These are phyloP conservation scores for Heliconius cydno DNA, from an alignment of 2,888 invertebrate genomes.

Conservation along the genomic window DNA sequence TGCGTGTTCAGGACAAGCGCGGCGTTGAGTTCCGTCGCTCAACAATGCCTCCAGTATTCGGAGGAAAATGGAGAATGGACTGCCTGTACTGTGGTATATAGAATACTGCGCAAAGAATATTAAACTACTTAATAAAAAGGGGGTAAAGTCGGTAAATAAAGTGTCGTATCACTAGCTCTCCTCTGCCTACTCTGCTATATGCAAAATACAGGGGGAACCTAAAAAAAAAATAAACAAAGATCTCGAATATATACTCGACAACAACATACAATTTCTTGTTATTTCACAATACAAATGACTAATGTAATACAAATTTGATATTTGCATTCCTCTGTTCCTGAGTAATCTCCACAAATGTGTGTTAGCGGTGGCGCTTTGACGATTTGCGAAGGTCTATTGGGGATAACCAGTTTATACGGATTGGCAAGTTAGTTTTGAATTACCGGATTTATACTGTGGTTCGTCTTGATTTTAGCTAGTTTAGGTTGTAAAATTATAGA, in stretches of 20 bases:
- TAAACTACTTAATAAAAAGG: too few species aligned
- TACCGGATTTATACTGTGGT: background rate
- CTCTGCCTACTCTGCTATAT: too few species aligned
- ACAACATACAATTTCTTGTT: background rate
- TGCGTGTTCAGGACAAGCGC: too few species aligned
- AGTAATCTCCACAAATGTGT: background rate
- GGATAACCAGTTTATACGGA: conserved; percentile 16
- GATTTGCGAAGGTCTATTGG: conserved; percentile 8
- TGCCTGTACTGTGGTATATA: too few species aligned
- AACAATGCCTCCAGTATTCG: background rate
- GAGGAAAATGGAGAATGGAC: too few species aligned
- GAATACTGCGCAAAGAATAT: too few species aligned
- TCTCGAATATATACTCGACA: background rate
- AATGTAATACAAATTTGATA: conserved; percentile 2
- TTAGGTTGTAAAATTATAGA: background rate
- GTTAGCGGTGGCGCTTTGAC: conserved; percentile 6
- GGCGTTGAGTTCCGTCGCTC: background rate
- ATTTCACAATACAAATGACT: background rate
- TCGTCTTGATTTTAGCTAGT: background rate
- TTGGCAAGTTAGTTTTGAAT: conserved; percentile 9
- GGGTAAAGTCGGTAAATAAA: too few species aligned
- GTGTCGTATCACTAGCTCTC: too few species aligned
- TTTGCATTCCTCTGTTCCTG: conserved; percentile 15
- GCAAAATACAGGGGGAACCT: background rate
- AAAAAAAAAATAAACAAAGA: background rate